Conservation (phyloP, 2,797 vertebrate genomes). For the Gephyroberyx darwinii region DNA sequence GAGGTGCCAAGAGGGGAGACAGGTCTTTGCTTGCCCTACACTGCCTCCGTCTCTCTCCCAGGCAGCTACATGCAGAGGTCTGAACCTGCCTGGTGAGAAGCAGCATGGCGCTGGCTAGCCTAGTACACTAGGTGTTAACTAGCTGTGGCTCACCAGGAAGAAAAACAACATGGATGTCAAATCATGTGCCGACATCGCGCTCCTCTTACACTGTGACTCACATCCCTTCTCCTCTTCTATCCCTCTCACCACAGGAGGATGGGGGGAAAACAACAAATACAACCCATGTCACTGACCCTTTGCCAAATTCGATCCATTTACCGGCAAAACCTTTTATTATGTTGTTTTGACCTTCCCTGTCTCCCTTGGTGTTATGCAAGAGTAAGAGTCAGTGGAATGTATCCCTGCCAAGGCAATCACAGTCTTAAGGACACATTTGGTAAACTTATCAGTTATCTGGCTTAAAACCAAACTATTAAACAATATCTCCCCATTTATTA, state of each 20-base stretch:
- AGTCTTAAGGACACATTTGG: constrained; percentile 62
- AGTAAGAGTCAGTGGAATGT: constrained; percentile 67
- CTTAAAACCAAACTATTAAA: constrained; percentile 4
- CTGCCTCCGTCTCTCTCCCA: constrained; percentile 61
- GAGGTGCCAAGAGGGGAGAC: constrained; percentile 61
- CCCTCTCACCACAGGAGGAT: constrained; percentile 57
- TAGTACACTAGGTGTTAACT: constrained; percentile 40
- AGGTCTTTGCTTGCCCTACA: constrained; percentile 80
- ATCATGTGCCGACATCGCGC: constrained; percentile 65
- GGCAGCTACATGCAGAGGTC: constrained; percentile 66
- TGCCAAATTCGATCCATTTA: constrained; percentile 68
- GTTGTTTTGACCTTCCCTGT: constrained; percentile 71
- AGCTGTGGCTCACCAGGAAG: constrained; percentile 49
- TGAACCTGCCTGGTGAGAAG: constrained; percentile 75
- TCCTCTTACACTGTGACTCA: constrained; percentile 67
- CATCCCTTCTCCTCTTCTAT: constrained; percentile 54
- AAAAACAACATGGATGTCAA: constrained; percentile 41
- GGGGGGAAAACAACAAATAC: constrained; percentile 59
- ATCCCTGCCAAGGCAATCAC: constrained; percentile 64
- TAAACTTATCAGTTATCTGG: constrained; percentile 61
- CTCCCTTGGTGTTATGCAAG: constrained; percentile 65
- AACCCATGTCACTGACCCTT: constrained; percentile 58
- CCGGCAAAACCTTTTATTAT: constrained; percentile 64
- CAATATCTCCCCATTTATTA: not conserved
- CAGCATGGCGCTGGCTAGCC: constrained; percentile 46